A percentile compares a stretch with the other conserved stretches of the same genome.
Evolutionary conservation across 2,113 vertebrate species (phyloP).

Genomic region (Elanoides forficatus): DNA sequence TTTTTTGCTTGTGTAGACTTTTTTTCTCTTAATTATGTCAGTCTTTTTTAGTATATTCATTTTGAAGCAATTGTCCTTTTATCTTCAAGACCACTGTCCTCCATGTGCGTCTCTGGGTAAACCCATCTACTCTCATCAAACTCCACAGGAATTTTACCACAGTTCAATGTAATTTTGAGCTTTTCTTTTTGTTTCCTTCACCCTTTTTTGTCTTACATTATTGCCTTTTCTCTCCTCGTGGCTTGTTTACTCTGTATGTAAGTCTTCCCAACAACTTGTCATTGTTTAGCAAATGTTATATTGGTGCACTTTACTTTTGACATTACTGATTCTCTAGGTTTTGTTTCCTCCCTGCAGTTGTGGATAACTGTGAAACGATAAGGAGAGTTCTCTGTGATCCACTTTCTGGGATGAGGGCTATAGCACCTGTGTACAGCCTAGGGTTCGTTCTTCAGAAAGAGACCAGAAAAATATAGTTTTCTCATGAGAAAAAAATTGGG

Average conservation of each 20-base stretch:
- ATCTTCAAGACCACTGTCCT: background rate
- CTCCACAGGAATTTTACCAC: background rate
- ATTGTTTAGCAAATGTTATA: background rate
- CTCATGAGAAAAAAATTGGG: background rate
- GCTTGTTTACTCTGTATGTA: background rate
- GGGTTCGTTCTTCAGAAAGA: background rate
- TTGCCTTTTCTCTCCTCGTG: background rate
- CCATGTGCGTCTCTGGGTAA: background rate
- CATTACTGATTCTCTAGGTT: background rate
- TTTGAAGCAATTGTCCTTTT: background rate
- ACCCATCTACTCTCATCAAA: background rate
- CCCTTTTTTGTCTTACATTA: background rate
- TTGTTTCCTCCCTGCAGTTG: background rate
- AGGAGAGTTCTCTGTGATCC: background rate
- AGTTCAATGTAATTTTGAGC: background rate
- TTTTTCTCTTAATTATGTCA: background rate
- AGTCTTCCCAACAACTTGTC: background rate
- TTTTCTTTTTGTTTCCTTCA: background rate
- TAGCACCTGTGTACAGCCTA: background rate
- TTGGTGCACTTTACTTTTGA: background rate
- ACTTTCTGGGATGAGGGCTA: background rate
- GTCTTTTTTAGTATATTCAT: background rate
- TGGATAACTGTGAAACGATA: background rate
- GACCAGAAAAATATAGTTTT: background rate
- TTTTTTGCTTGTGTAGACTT: background rate